Evolutionary conservation across 2,113 vertebrate species (phyloP).

Genomic region (Dasyornis broadbenti): DNA sequence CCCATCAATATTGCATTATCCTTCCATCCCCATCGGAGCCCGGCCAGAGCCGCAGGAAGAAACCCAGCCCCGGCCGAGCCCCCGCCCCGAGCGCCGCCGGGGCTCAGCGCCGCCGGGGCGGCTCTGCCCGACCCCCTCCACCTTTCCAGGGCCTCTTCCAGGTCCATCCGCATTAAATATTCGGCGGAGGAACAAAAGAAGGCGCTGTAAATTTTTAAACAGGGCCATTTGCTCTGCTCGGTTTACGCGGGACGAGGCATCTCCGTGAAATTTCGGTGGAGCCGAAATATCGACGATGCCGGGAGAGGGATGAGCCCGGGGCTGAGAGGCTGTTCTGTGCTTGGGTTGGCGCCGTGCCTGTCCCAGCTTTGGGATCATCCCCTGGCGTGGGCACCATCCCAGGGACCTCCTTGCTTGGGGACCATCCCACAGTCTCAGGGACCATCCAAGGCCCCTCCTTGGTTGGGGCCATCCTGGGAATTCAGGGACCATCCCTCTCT

Average conservation of each 20-base stretch:
- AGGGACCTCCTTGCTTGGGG: background rate
- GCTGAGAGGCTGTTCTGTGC: accelerated
- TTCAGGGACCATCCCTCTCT: background rate
- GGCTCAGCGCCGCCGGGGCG: background rate
- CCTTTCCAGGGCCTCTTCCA: background rate
- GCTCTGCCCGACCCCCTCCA: background rate
- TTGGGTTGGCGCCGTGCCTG: background rate
- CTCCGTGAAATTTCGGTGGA: accelerated
- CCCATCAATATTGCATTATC: slow-evolving; percentile 1
- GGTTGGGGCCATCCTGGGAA: too few species aligned
- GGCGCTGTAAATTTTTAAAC: background rate
- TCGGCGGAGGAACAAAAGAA: background rate
- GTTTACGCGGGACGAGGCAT: background rate
- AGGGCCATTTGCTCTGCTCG: background rate
- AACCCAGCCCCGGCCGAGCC: background rate
- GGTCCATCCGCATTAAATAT: accelerated
- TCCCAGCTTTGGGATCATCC: background rate
- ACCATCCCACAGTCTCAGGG: too few species aligned
- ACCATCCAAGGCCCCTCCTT: background rate
- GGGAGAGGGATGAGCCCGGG: background rate
- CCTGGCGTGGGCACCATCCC: background rate
- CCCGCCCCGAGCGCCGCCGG: background rate
- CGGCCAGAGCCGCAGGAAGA: background rate
- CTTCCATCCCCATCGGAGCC: background rate
- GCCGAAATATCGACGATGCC: accelerated